Conservation (phyloP, 2,888 invertebrate species). For the Nymphalis urticae region DNA sequence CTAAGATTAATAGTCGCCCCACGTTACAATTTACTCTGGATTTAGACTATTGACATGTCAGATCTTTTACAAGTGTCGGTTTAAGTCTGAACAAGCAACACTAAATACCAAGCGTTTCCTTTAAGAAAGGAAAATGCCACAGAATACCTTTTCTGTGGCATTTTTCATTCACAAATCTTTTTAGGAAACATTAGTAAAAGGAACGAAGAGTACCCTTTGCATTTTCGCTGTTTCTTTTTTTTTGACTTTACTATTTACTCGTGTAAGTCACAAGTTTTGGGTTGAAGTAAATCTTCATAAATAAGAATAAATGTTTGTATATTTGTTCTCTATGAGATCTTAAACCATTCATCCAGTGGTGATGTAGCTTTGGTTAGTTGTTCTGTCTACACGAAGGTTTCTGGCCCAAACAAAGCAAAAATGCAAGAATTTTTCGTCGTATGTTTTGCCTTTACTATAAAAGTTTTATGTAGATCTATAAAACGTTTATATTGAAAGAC, state of each 20-base stretch:
- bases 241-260: background rate
- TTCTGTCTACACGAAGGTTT: no score
- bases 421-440: no score
- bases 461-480: no score
- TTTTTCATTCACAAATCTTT: slow-evolving; percentile 20
- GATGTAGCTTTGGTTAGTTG: no score
- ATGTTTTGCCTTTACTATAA: no score
- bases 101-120: slow-evolving; percentile 18
- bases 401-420: no score
- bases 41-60: background rate
- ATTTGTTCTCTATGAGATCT: no score
- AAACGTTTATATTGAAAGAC: no score
- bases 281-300: background rate
- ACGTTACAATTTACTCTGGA: background rate
- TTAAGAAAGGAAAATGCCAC: slow-evolving; percentile 8
- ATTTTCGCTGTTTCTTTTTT: background rate
- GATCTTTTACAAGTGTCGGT: slow-evolving; percentile 10
- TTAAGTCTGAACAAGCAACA: slow-evolving; percentile 12
- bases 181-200: slow-evolving; percentile 20
- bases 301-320: background rate
- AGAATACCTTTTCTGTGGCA: no score
- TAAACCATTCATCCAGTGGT: no score
- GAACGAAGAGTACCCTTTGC: background rate
- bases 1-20: slow-evolving; percentile 8
- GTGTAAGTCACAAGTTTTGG: background rate